These are phyloP conservation scores for Ornithoptera priamus DNA, from an alignment of 2,888 invertebrate species.

Conservation along the genomic window DNA sequence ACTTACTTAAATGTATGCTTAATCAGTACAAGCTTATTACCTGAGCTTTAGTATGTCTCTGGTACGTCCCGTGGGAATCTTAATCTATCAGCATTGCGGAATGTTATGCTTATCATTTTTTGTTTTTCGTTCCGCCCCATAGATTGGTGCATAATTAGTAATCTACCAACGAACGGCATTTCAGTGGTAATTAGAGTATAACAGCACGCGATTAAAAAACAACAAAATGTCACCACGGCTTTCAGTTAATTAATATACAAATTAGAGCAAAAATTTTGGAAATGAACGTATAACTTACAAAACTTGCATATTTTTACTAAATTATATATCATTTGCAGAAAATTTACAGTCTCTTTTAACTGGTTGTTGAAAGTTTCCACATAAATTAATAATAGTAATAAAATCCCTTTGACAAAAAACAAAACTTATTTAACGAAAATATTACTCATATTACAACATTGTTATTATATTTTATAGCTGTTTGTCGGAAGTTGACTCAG, in stretches of 20 bases:
- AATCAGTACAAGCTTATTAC: not conserved
- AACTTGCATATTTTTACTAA: too few species aligned
- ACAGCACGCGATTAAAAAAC: slow-evolving; percentile 14
- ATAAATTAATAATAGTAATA: too few species aligned
- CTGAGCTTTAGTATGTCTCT: not conserved
- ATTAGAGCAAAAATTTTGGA: too few species aligned
- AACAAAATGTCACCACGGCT: slow-evolving; percentile 13
- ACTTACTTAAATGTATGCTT: not conserved
- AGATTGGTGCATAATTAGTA: slow-evolving; percentile 29
- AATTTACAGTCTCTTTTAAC: too few species aligned
- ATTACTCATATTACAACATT: too few species aligned
- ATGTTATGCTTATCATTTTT: slow-evolving; percentile 29
- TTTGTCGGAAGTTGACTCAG: too few species aligned
- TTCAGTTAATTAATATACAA: not conserved
- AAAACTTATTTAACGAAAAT: too few species aligned
- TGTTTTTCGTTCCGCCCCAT: slow-evolving; percentile 29
- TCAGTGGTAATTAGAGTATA: slow-evolving; percentile 30
- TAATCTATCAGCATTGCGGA: slow-evolving; percentile 19
- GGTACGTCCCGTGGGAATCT: slow-evolving; percentile 26
- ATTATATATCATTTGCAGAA: too few species aligned
- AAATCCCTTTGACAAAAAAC: too few species aligned
- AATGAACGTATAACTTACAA: too few species aligned
- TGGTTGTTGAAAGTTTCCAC: too few species aligned
- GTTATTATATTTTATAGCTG: too few species aligned
- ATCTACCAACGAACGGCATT: slow-evolving; percentile 25